phyloP scores from a whole-genome alignment of 2,797 vertebrate genomes.

The Pipistrellus pipistrellus region DNA sequence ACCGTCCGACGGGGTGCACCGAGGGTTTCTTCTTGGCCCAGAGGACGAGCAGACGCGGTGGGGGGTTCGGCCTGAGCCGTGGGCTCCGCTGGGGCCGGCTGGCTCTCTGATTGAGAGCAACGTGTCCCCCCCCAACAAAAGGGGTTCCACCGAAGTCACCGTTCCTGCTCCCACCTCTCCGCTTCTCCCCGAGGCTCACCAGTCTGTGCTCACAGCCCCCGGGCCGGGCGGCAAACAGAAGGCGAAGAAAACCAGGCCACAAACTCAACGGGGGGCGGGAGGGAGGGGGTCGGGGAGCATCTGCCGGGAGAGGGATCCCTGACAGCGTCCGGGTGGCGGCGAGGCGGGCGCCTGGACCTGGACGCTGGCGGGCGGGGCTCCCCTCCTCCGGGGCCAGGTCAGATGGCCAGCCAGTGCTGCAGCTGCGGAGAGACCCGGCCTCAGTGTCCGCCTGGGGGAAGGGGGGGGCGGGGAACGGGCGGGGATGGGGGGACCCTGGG shows the following conservation, averaged over 20 bases:
- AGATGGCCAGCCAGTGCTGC: slow-evolving; percentile 96
- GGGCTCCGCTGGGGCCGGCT: background rate
- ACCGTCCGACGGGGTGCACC: background rate
- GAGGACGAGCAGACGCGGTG: background rate
- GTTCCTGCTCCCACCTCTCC: slow-evolving; percentile 63
- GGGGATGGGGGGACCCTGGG: rapidly evolving
- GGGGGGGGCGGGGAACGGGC: rapidly evolving
- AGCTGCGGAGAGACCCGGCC: slow-evolving; percentile 88
- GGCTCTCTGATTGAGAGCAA: background rate
- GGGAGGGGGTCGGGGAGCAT: slow-evolving; percentile 74
- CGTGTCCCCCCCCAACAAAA: slow-evolving; percentile 33
- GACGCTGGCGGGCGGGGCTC: slow-evolving; percentile 68
- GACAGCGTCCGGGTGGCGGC: slow-evolving; percentile 63
- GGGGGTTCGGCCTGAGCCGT: rapidly evolving
- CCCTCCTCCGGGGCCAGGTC: slow-evolving; percentile 81
- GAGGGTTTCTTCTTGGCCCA: background rate
- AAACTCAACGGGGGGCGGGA: slow-evolving; percentile 75
- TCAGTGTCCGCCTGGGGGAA: rapidly evolving
- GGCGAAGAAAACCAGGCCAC: slow-evolving; percentile 79
- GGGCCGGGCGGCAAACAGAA: slow-evolving; percentile 76
- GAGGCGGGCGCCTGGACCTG: slow-evolving; percentile 57
- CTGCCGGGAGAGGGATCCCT: slow-evolving; percentile 81
- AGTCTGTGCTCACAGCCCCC: slow-evolving; percentile 76
- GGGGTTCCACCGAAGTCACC: slow-evolving; percentile 49
- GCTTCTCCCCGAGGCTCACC: slow-evolving; percentile 74